Conservation (phyloP, 2,113 vertebrate species). For the Bos taurus region DNA sequence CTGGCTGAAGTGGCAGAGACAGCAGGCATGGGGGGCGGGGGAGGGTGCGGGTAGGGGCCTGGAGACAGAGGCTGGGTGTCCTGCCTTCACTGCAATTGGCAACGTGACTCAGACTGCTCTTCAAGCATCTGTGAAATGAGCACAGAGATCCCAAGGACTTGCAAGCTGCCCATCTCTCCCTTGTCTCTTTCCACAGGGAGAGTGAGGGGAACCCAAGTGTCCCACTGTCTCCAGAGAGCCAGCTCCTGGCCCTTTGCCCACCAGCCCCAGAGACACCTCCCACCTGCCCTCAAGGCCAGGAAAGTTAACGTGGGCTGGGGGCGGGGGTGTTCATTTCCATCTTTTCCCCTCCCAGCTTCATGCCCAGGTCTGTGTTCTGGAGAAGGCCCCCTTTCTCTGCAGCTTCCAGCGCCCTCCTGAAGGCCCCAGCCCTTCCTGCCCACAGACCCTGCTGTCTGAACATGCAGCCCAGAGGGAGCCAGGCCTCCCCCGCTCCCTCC, state of each 20-base stretch:
- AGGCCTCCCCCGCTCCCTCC: neutral
- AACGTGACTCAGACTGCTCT: conserved; percentile 6
- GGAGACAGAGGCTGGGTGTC: neutral
- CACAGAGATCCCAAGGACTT: neutral
- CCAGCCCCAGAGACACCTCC: neutral
- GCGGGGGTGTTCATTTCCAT: rapidly evolving
- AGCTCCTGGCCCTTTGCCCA: neutral
- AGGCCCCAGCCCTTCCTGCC: neutral
- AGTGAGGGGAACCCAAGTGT: neutral
- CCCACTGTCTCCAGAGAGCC: neutral
- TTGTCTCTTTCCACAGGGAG: neutral
- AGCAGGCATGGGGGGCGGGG: too few species aligned
- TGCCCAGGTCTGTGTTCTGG: neutral
- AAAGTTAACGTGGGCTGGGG: neutral
- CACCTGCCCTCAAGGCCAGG: neutral
- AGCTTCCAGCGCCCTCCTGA: neutral
- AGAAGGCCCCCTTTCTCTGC: neutral
- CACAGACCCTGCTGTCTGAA: neutral
- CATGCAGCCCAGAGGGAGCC: neutral
- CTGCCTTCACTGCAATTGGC: neutral
- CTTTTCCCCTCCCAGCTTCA: neutral
- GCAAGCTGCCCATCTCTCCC: neutral
- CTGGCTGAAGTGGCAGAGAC: neutral
- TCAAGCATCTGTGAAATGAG: neutral
- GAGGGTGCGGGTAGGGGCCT: too few species aligned